Evolutionary conservation across 1,140 invertebrate genomes (phyloP), one percentile per base, ranked within the genome.

Genomic region (Amyelois transitella): DNA sequence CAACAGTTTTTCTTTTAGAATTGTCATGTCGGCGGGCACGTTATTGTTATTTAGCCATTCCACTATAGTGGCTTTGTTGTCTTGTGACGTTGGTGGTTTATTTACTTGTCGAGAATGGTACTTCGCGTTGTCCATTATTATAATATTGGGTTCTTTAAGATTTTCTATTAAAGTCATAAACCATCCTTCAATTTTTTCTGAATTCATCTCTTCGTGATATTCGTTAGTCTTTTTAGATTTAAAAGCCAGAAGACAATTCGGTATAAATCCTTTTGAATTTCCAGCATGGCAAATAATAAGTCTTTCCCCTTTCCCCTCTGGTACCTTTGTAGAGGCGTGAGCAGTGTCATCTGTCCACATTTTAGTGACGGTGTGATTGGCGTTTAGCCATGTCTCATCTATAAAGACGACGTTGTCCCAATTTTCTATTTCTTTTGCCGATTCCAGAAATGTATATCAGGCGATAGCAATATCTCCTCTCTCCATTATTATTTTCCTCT

Each of bases 101-200:
- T 71, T 43, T 8, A 68, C 24, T 64, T 72, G 66, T 8, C 64
- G 53, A 1, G 68, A 69, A 55, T 69, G 60, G 21, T 73, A 70
- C 0, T 62, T 28, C 0, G 64, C 62, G 21, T 68, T 73, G 32
- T 70, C 64, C 65, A 66, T 70, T 17, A 70, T 53, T 48, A 73
- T 67, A 17, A 21, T 48, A 14, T n/a, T 14, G n/a, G 43, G 14
- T 38, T 38, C 25, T 48, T 18, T n/a, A 43, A 59, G 50, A 18
- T 24, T 58, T 17, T 43, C 24, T 52, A 58, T 17, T 12, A 53
- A 20, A 0, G 24, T 22, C 20, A 28, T 18, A 24, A 59, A 53
- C 51, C 57, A 53, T 18, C 53, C 51, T 49, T 59, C 47, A 21
- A 59, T 53, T 45, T 19, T 14, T 14, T 48, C 44, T 17, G 18